These are phyloP conservation scores for Acrocephalus scirpaceus DNA, from an alignment of 2,797 vertebrate species.

Conservation along the genomic window DNA sequence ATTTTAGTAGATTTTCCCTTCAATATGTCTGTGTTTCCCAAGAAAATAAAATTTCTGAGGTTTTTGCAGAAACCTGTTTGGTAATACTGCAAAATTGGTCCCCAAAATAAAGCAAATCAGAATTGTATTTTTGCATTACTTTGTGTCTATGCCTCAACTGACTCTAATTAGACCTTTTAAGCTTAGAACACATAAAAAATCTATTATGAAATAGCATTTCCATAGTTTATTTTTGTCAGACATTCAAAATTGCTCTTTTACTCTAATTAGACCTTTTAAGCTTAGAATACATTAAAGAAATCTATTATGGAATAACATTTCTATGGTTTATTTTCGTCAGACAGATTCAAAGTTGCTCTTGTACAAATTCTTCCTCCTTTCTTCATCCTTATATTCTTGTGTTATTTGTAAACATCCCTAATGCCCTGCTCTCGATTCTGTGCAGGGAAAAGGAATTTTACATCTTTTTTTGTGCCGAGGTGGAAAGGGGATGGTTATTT, in stretches of 20 bases:
- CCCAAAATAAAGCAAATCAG: not conserved
- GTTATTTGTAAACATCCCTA: not conserved
- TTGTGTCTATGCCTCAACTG: not conserved
- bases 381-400: not conserved
- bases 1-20: not conserved
- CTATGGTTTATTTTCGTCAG: not conserved
- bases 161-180: conserved; percentile 2
- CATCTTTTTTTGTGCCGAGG: not conserved
- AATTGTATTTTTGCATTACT: not conserved
- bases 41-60: not conserved
- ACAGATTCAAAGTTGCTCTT: not conserved
- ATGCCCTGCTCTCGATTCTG: not conserved
- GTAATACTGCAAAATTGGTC: not conserved
- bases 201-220: not conserved
- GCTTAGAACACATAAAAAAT: not conserved
- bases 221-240: not conserved
- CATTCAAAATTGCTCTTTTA: not conserved
- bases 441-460: not conserved
- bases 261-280: conserved; percentile 4
- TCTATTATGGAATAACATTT: not conserved
- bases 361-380: not conserved
- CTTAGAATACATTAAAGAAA: not conserved
- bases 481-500: not conserved
- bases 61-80: not conserved
- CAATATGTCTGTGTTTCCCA: not conserved